Conservation (phyloP, 2,797 vertebrate genomes). For the Merluccius polli region DNA sequence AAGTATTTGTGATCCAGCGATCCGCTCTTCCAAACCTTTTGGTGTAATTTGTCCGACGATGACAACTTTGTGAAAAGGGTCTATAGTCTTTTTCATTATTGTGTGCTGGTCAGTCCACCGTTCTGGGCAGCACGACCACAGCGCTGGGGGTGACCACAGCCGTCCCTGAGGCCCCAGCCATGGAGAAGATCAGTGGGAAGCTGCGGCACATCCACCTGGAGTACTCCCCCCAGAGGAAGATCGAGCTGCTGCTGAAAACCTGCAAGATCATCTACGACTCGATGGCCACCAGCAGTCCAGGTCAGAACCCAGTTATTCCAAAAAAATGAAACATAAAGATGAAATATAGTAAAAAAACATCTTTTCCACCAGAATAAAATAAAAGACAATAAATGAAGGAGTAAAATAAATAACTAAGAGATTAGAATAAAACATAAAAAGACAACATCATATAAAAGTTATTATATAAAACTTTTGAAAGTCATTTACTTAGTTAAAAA, state of each 20-base stretch:
- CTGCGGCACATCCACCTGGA: slow-evolving; percentile 84
- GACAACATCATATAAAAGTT: no score
- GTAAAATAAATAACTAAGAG: not conserved
- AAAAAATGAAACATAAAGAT: no score
- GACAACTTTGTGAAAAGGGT: not conserved
- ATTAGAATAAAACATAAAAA: not conserved
- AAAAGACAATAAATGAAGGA: not conserved
- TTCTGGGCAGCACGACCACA: slow-evolving; percentile 87
- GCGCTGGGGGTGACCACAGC: slow-evolving; percentile 89
- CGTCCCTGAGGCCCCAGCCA: slow-evolving; percentile 80
- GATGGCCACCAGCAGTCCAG: slow-evolving; percentile 88
- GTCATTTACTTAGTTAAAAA: no score
- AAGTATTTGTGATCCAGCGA: no score
- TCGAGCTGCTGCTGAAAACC: slow-evolving; percentile 88
- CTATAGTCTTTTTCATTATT: not conserved
- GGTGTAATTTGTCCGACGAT: not conserved
- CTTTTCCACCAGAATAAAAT: not conserved
- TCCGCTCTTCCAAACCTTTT: no score
- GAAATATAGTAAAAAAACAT: not conserved
- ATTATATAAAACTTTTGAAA: no score
- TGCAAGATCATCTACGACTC: slow-evolving; percentile 98
- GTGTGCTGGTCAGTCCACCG: slow-evolving; percentile 41
- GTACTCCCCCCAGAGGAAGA: slow-evolving; percentile 95
- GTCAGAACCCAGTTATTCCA: slow-evolving; percentile 43
- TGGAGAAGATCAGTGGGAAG: slow-evolving; percentile 92